Conservation (phyloP, 1,140 invertebrate species). For the Ceratina calcarata region DNA sequence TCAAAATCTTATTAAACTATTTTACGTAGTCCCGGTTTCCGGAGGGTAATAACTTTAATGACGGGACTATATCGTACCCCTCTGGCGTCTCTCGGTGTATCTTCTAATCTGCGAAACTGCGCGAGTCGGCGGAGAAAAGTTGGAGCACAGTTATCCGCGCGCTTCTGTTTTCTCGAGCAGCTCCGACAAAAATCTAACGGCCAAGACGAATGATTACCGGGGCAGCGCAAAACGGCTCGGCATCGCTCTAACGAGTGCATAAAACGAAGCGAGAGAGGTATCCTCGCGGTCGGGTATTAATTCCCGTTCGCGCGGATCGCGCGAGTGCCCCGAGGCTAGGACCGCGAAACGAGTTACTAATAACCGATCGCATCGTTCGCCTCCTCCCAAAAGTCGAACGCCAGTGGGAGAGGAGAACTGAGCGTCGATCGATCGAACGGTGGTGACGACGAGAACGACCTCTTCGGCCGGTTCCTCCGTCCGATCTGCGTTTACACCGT, state of each 20-base stretch:
- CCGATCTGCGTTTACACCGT: conserved; percentile 35
- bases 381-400: conserved; percentile 3
- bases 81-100: not conserved
- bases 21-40: not conserved
- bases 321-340: conserved; percentile 8
- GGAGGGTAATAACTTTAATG: too few species aligned
- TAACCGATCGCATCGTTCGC: conserved; percentile 25
- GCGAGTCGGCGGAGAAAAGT: not conserved
- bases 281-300: conserved; percentile 32
- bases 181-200: not conserved
- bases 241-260: conserved; percentile 29
- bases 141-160: conserved; percentile 19
- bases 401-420: too few species aligned
- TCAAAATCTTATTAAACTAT: conserved; percentile 4
- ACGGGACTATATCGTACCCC: too few species aligned
- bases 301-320: conserved; percentile 42
- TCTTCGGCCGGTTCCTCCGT: conserved; percentile 8
- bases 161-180: conserved; percentile 6
- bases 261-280: not conserved
- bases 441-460: conserved; percentile 23
- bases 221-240: not conserved
- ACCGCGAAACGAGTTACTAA: conserved; percentile 30
- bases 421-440: conserved; percentile 23
- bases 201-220: conserved; percentile 24
- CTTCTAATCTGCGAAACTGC: not conserved